A percentile compares a stretch with the other conserved stretches of the same genome.
phyloP scores from a whole-genome alignment of 2,888 invertebrate species.

The Bombylius discolor region DNA sequence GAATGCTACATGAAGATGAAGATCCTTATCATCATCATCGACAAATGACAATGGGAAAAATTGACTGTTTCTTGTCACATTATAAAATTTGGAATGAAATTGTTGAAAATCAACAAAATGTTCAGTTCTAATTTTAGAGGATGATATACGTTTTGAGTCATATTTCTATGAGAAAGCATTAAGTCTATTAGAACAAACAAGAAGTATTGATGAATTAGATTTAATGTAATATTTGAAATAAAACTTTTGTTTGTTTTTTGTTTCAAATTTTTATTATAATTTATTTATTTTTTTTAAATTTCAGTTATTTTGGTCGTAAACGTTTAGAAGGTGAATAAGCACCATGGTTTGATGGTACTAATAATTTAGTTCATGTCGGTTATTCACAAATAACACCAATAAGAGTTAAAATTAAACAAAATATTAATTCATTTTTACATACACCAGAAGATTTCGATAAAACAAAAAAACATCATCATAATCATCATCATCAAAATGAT shows the following conservation, averaged over 20 bases:
- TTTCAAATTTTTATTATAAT: not conserved
- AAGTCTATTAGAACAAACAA: constrained; percentile 33
- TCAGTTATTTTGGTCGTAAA: constrained; percentile 88
- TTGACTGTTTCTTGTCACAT: constrained; percentile 96
- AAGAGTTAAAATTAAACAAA: not conserved
- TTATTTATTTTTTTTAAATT: constrained; percentile 6
- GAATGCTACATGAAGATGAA: constrained; percentile 56
- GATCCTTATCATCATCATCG: constrained; percentile 89
- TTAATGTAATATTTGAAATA: constrained; percentile 48
- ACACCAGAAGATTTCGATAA: too few relatives aligned
- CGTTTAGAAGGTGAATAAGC: constrained; percentile 60
- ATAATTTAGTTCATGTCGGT: constrained; percentile 57
- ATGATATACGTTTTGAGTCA: constrained; percentile 86
- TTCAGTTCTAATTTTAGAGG: constrained; percentile 76
- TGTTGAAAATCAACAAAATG: constrained; percentile 43
- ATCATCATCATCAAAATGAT: constrained; percentile 1
- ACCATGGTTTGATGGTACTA: constrained; percentile 50
- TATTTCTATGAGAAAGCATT: constrained; percentile 47
- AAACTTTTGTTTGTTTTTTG: not conserved
- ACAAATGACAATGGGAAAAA: constrained; percentile 91
- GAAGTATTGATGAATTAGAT: constrained; percentile 61
- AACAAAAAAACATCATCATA: not conserved
- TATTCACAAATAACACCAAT: constrained; percentile 47
- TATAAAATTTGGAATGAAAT: constrained; percentile 72
- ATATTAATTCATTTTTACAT: not conserved